Evolutionary conservation across 2,113 vertebrate genomes (phyloP), one percentile per base, ranked within the genome.

Genomic region (Monarcha castaneiventris): DNA sequence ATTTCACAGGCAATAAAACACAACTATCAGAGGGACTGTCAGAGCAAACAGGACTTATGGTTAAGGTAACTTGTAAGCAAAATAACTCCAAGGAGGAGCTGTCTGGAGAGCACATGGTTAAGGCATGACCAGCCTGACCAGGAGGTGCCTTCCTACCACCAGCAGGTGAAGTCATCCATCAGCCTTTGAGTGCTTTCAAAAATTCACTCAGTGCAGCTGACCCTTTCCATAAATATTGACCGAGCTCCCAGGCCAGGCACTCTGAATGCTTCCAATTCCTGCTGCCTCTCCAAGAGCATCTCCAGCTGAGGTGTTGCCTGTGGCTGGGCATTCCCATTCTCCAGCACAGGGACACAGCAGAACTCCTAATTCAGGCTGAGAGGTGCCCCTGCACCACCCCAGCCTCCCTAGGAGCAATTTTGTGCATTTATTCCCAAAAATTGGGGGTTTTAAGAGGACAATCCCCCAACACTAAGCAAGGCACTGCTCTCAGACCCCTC

Each of bases 291-390:
- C 0, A 0, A 35, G 16, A n/a, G 20, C 6, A 22, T 27, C 41
- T 90, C 35, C 26, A 64, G 67, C 5, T 0, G 51, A 62, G 11
- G 13, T 15, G 20, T 10, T n/a, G 35, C 46, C n/a, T 6, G 0
- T 30, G 23, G 37, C 58, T 55, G 59, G 75, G 62, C 39, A 72
- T 72, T 90, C 87, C 54, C 6, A 2, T 20, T 6, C 54, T 15
- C 6, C 7, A 6, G 49, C 75, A 73, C 2, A 0, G 17, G 23
- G 9, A 32, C 32, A 33, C 0, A 1, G 66, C 62, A 55, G 8
- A 32, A 29, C 19, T 58, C 17, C 29, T 25, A 15, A 23, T 11
- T 9, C 59, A 51, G 55, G 23, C 33, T 73, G 37, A 37, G 19
- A 35, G 2, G 0, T 43, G 44, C 43, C 62, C 77, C 33, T 33